Evolutionary conservation across 2,888 invertebrate species (phyloP).

Genomic region (Meiosimyza decipiens): DNA sequence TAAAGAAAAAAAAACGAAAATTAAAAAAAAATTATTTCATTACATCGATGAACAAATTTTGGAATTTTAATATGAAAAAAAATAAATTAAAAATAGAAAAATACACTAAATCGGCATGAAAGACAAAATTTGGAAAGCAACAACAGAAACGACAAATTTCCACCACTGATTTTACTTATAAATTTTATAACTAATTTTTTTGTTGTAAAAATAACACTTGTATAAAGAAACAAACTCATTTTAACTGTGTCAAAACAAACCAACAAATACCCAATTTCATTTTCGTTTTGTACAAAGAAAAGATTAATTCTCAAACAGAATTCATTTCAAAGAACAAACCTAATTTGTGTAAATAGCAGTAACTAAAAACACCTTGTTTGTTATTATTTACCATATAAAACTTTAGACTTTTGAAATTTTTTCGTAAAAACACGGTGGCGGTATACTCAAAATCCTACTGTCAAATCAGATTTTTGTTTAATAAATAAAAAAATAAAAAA

Average conservation of each 20-base stretch:
- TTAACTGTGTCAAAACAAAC: slow-evolving; percentile 1
- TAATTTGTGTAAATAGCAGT: no score
- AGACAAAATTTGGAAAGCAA: slow-evolving; percentile 27
- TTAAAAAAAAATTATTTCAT: slow-evolving; percentile 19
- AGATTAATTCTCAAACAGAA: neutral
- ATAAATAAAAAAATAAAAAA: neutral
- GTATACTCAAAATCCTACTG: no score
- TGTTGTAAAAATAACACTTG: slow-evolving; percentile 35
- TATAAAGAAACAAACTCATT: slow-evolving; percentile 5
- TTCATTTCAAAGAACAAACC: neutral
- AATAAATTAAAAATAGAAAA: slow-evolving; percentile 9
- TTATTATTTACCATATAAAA: slow-evolving; percentile 1
- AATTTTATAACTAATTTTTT: neutral
- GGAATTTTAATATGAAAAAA: slow-evolving; percentile 22
- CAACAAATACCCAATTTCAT: neutral
- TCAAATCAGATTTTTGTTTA: no score
- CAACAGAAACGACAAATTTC: slow-evolving; percentile 42
- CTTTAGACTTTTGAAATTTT: neutral
- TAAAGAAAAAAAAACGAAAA: slow-evolving; percentile 31
- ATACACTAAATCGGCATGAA: slow-evolving; percentile 38
- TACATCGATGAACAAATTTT: slow-evolving; percentile 32
- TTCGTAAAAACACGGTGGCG: no score
- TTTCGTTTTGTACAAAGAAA: slow-evolving; percentile 5
- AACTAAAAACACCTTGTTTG: no score
- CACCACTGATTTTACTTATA: slow-evolving; percentile 61